These are phyloP conservation scores for Saccostrea echinata DNA, from an alignment of 1,140 invertebrate species.

Conservation along the genomic window DNA sequence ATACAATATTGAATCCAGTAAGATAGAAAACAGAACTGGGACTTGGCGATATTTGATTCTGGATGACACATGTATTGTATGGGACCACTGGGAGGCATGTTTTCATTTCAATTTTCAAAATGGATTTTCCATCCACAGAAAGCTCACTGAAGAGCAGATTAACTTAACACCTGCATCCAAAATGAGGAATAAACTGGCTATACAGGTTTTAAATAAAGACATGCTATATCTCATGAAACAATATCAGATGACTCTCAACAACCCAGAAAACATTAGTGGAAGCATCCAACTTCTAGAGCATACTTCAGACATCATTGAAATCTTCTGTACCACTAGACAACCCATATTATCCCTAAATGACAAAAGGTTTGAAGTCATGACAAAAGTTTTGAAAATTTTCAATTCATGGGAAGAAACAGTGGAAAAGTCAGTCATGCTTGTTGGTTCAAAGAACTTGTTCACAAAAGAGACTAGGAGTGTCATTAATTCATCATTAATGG, in stretches of 20 bases:
- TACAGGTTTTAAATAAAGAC: constrained; percentile 52
- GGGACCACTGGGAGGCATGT: constrained; percentile 52
- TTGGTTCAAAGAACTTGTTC: background rate
- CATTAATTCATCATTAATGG: constrained; percentile 33
- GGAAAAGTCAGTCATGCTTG: background rate
- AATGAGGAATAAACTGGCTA: constrained; percentile 56
- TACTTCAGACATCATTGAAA: constrained; percentile 3
- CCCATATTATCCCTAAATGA: background rate
- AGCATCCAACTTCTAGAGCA: too few species aligned
- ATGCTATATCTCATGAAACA: constrained; percentile 58
- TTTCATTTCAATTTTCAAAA: constrained; percentile 44
- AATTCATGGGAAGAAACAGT: constrained; percentile 23
- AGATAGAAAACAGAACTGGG: background rate
- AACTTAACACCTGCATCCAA: constrained; percentile 50
- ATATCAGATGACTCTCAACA: constrained; percentile 48
- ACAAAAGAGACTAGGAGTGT: constrained; percentile 29
- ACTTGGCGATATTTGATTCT: constrained; percentile 43
- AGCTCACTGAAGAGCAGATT: constrained; percentile 56
- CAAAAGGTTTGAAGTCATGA: background rate
- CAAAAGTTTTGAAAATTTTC: constrained; percentile 20
- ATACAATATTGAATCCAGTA: constrained; percentile 54
- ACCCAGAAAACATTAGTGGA: constrained; percentile 5
- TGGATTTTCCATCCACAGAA: constrained; percentile 45
- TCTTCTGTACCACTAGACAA: constrained; percentile 32
- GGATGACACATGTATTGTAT: constrained; percentile 34